Evolutionary conservation across 2,113 vertebrate genomes (phyloP).

Genomic region (Marcusenius ussheri): DNA sequence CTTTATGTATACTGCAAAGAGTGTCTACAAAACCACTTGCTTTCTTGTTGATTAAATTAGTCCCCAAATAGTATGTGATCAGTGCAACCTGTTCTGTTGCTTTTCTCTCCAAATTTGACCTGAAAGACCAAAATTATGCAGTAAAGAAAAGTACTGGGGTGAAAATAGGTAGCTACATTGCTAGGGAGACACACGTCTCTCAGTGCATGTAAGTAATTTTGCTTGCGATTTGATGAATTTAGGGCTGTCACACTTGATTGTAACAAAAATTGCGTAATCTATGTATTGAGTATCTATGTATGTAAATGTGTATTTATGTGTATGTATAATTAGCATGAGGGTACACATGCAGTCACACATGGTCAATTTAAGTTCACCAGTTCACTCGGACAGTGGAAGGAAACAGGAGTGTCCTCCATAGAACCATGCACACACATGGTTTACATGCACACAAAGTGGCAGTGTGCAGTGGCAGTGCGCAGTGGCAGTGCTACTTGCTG

Average conservation of each 20-base stretch:
- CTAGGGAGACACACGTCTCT: background rate
- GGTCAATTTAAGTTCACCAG: background rate
- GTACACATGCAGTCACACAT: background rate
- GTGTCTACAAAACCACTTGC: background rate
- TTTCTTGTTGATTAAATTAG: background rate
- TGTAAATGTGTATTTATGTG: too few relatives aligned
- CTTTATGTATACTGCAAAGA: background rate
- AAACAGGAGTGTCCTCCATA: background rate
- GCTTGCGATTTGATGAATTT: background rate
- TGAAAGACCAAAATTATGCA: background rate
- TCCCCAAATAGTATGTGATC: background rate
- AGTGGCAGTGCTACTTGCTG: background rate
- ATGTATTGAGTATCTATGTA: background rate
- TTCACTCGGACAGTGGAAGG: background rate
- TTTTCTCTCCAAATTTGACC: background rate
- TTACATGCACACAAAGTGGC: background rate
- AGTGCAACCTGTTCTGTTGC: background rate
- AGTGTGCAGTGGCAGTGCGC: too few relatives aligned
- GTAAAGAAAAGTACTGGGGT: background rate
- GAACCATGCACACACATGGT: background rate
- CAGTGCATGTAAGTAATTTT: background rate
- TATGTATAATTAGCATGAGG: too few relatives aligned
- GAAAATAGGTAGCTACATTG: background rate
- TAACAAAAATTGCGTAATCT: background rate
- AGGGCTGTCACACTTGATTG: background rate